Evolutionary conservation across 64 coral and sea anemone genomes (phyloP).

Genomic region (Montipora cactus): DNA sequence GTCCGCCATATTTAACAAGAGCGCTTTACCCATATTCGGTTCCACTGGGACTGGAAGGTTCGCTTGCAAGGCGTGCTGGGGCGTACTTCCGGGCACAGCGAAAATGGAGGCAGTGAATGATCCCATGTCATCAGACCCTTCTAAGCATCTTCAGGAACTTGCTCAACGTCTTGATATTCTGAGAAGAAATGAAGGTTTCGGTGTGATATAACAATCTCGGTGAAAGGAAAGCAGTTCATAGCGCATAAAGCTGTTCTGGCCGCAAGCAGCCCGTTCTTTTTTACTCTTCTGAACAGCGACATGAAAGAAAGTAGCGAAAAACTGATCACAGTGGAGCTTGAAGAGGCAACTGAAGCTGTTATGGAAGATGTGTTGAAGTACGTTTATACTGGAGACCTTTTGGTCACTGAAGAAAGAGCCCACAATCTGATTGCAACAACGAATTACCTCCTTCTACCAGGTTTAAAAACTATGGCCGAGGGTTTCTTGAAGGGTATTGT

Average conservation of each 20-base stretch:
- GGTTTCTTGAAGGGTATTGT: constrained; percentile 45
- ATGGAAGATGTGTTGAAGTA: constrained; percentile 55
- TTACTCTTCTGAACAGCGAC: neutral
- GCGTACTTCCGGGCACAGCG: no score
- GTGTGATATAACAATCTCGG: constrained; percentile 69
- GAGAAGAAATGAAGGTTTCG: constrained; percentile 1
- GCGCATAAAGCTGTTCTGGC: constrained; percentile 67
- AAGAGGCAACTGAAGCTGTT: constrained; percentile 14
- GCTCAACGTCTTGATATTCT: neutral
- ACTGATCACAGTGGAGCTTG: constrained; percentile 23
- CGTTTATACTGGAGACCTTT: constrained; percentile 59
- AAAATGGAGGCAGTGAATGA: no score
- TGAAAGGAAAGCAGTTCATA: constrained; percentile 43
- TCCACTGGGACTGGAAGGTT: no score
- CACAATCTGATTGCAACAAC: constrained; percentile 62
- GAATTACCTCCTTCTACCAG: constrained; percentile 62
- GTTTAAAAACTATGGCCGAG: constrained; percentile 55
- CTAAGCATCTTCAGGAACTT: neutral
- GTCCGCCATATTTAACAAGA: no score
- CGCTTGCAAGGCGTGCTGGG: no score
- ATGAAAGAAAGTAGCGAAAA: constrained; percentile 57
- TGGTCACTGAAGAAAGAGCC: constrained; percentile 35
- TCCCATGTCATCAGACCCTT: neutral
- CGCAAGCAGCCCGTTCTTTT: constrained; percentile 60
- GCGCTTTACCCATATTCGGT: no score